These are phyloP conservation scores for Danio choprae DNA, from an alignment of 2,797 vertebrate species.

Conservation along the genomic window DNA sequence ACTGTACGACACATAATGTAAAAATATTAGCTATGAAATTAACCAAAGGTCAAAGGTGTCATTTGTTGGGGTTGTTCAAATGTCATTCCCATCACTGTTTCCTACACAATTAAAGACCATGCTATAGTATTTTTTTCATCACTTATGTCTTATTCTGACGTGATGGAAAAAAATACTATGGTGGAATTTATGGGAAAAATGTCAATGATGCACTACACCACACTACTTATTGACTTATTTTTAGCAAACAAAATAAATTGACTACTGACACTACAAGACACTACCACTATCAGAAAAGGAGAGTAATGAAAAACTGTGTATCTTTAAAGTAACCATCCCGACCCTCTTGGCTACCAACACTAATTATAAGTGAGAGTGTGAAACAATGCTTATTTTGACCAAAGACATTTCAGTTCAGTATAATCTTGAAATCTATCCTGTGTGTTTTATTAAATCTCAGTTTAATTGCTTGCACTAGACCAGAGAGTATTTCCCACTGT, in stretches of 20 bases:
- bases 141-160: background rate
- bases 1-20: background rate
- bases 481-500: background rate
- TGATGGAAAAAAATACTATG: background rate
- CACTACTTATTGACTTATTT: too few relatives aligned
- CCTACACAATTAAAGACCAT: background rate
- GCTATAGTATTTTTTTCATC: too few relatives aligned
- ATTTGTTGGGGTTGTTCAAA: background rate
- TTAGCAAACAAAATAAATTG: background rate
- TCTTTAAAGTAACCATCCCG: too few relatives aligned
- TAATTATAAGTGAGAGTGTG: background rate
- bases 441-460: background rate
- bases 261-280: too few relatives aligned
- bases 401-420: background rate
- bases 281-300: too few relatives aligned
- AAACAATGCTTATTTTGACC: background rate
- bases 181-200: background rate
- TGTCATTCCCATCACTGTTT: background rate
- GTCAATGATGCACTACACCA: background rate
- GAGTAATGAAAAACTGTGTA: too few relatives aligned
- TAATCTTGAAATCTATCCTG: background rate
- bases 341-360: too few relatives aligned
- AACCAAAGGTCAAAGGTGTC: background rate
- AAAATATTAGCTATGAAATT: background rate
- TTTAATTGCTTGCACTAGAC: background rate